Evolutionary conservation across 1,140 invertebrate genomes (phyloP), one percentile per base, ranked within the genome.

Genomic region (Nephila pilipes): DNA sequence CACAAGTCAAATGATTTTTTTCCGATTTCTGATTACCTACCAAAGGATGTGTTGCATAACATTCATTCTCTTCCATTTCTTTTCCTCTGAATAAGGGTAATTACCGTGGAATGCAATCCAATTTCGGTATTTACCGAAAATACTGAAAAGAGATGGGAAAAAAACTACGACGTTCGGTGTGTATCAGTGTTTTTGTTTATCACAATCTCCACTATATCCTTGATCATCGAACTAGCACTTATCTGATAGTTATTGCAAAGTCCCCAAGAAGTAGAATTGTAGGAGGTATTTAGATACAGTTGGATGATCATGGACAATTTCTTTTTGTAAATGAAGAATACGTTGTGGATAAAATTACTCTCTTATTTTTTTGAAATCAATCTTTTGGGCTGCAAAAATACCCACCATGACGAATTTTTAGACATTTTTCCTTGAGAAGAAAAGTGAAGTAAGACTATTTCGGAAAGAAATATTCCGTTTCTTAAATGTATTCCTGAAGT

Each of bases 321-420:
- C 57, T 65, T 46, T 46, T 29, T 29, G 63, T 22, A 65, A n/a
- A 29, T 14, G n/a, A n/a, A 10, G 22, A 14, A 65, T 65, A 25
- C 18, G 20, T 58, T 58, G 57, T 65, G 63, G n/a, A 16, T 25
- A 25, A 65, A 65, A 65, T 65, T 29, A 25, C 22, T 25, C n/a
- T 25, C n/a, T 65, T 65, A 65, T 29, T 65, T 65, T 65, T 65
- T 65, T 63, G 1, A 25, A 65, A n/a, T 25, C 63, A n/a, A 29
- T 65, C 63, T 25, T 65, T 65, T 25, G 2, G 25, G 63, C 10
- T 65, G n/a, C 2, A 1, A 65, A n/a, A 65, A 65, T 25, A 25
- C n/a, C 63, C 63, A 65, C 63, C 63, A 25, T 65, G 63, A 65
- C 63, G 63, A 29, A 65, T 65, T 65, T 65, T n/a, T 46, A 46